Conservation (phyloP, 2,888 invertebrate genomes). For the Nomada ruficornis region DNA sequence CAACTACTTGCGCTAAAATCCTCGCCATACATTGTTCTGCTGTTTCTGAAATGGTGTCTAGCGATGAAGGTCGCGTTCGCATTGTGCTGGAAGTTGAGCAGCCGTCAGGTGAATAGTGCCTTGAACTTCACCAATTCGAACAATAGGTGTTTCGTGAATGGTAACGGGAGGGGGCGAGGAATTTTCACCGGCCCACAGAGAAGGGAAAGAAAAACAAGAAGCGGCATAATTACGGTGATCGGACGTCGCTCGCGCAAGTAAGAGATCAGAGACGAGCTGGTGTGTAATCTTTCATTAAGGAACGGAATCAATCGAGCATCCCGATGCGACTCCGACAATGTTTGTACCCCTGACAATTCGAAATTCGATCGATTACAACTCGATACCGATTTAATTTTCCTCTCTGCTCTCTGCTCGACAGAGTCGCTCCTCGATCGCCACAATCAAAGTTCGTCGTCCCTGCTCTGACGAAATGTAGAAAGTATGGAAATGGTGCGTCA, state of each 20-base stretch:
- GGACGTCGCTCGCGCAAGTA: neutral
- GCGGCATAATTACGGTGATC: conserved; percentile 8
- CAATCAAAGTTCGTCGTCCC: neutral
- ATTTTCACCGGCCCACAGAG: too few relatives aligned
- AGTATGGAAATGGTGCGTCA: neutral
- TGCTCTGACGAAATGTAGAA: neutral
- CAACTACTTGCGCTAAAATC: neutral
- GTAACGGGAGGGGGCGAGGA: neutral
- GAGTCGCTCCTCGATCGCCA: too few relatives aligned
- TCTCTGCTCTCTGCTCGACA: too few relatives aligned
- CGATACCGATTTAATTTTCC: neutral
- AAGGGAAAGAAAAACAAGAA: neutral
- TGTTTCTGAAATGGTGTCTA: too few relatives aligned
- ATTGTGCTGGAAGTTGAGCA: neutral
- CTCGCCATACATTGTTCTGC: too few relatives aligned
- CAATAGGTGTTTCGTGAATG: neutral
- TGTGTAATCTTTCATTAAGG: conserved; percentile 6
- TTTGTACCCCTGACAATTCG: neutral
- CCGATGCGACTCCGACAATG: neutral
- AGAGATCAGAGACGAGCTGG: neutral
- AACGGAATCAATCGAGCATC: conserved; percentile 20
- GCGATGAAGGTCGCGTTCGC: too few relatives aligned
- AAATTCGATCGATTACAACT: neutral
- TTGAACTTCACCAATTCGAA: neutral
- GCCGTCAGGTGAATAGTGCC: neutral